These are phyloP conservation scores for Sycophila sp. DNA, from an alignment of 1,140 invertebrate genomes.

Conservation along the genomic window DNA sequence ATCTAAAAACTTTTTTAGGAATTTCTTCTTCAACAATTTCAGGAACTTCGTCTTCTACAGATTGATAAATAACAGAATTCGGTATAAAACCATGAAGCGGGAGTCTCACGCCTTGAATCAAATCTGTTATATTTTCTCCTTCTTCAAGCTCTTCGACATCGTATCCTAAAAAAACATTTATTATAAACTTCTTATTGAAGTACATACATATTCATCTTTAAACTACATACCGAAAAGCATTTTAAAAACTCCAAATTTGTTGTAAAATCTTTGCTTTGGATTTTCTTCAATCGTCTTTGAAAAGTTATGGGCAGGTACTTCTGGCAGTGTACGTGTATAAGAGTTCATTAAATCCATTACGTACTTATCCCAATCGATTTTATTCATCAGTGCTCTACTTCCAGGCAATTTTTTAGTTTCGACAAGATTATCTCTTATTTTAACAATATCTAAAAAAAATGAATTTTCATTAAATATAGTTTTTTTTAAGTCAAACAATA, in stretches of 20 bases:
- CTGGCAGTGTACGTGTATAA: neutral
- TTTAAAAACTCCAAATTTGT: conserved; percentile 36
- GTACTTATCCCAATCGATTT: conserved; percentile 44
- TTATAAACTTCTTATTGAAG: neutral
- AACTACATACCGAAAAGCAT: conserved; percentile 40
- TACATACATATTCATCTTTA: neutral
- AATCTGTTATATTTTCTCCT: conserved; percentile 7
- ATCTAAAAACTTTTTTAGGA: conserved; percentile 35
- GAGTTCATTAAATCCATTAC: conserved; percentile 35
- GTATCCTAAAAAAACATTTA: conserved; percentile 16
- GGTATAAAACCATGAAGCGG: conserved; percentile 35
- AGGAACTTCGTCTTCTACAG: neutral
- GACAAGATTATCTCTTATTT: conserved; percentile 38
- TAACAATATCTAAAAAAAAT: conserved; percentile 40
- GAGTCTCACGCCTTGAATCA: conserved; percentile 19
- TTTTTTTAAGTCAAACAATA: no score
- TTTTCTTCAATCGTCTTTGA: conserved; percentile 14
- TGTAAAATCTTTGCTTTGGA: conserved; percentile 20
- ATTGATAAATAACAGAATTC: conserved; percentile 39
- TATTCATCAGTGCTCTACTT: conserved; percentile 39
- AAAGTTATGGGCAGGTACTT: conserved; percentile 29
- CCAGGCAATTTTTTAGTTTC: conserved; percentile 24
- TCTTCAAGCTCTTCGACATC: conserved; percentile 9
- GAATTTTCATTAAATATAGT: no score
- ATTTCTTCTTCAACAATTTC: neutral